phyloP scores from a whole-genome alignment of 2,797 vertebrate genomes.

The Miichthys miiuy region DNA sequence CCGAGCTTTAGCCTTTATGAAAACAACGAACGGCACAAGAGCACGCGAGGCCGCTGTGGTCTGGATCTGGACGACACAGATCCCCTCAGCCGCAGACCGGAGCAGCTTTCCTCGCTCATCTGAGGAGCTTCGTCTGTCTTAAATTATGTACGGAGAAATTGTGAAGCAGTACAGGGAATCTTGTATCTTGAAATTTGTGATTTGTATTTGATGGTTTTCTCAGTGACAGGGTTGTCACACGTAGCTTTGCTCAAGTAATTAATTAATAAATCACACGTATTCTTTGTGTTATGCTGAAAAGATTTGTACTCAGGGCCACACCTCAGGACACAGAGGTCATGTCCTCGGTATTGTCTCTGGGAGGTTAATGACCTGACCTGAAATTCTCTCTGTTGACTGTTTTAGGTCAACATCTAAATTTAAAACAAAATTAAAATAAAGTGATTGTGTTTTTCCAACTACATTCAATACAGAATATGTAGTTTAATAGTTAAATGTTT shows the following conservation, averaged over 20 bases:
- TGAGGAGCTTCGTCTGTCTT: background rate
- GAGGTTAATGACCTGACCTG: slow-evolving; percentile 5
- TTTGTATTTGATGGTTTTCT: background rate
- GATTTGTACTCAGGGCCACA: background rate
- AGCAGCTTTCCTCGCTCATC: background rate
- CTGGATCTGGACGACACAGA: background rate
- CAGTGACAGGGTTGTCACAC: background rate
- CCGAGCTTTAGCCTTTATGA: slow-evolving; percentile 58
- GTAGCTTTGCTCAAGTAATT: background rate
- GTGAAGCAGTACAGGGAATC: background rate
- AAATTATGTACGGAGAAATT: background rate
- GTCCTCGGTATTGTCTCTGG: background rate
- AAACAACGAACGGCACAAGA: slow-evolving; percentile 47
- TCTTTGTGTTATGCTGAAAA: background rate
- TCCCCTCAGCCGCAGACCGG: background rate
- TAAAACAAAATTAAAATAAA: background rate
- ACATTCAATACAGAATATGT: background rate
- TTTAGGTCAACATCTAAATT: background rate
- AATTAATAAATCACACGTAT: background rate
- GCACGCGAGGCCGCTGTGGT: slow-evolving; percentile 42
- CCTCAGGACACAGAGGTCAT: slow-evolving; percentile 14
- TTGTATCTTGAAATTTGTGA: background rate
- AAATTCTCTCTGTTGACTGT: background rate
- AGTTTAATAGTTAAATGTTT: background rate
- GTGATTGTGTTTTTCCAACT: background rate